A percentile compares a stretch with the other conserved stretches of the same genome.
These are phyloP conservation scores for Limnothrissa miodon DNA, from an alignment of 2,113 vertebrate species.

Conservation along the genomic window DNA sequence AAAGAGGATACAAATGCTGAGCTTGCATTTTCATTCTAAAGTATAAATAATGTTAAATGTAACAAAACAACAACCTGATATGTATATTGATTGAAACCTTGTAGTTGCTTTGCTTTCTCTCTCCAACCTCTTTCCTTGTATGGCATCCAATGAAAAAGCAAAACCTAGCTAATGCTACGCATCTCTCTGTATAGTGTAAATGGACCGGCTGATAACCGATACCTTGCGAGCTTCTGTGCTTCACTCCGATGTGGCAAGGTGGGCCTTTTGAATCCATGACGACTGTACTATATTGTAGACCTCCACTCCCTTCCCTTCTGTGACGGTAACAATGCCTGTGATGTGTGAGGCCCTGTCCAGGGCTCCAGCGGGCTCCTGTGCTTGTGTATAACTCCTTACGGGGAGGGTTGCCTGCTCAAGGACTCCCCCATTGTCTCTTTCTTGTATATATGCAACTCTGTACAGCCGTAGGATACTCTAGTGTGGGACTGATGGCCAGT, in stretches of 20 bases:
- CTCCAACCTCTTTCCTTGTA: conserved; percentile 69
- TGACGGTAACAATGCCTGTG: conserved; percentile 46
- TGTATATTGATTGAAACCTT: conserved; percentile 86
- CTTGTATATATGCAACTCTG: conserved; percentile 83
- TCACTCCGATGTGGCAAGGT: conserved; percentile 83
- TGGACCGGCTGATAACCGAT: conserved; percentile 78
- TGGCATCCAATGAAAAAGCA: conserved; percentile 65
- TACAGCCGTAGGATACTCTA: conserved; percentile 77
- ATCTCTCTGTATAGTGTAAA: conserved; percentile 79
- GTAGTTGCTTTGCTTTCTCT: conserved; percentile 94
- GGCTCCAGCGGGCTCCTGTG: conserved; percentile 52
- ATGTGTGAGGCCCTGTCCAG: background rate
- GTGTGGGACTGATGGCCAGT: conserved; percentile 95
- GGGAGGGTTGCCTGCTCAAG: conserved; percentile 43
- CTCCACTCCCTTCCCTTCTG: conserved; percentile 22
- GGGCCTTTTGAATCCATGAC: conserved; percentile 60
- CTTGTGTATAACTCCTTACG: conserved; percentile 42
- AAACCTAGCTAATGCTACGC: conserved; percentile 60
- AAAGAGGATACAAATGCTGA: conserved; percentile 55
- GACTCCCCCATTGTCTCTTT: conserved; percentile 52
- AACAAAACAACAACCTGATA: conserved; percentile 79
- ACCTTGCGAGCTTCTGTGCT: conserved; percentile 75
- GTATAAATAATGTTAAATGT: conserved; percentile 68
- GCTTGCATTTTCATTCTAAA: conserved; percentile 86
- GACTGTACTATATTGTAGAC: conserved; percentile 44